phyloP scores from a whole-genome alignment of 2,888 invertebrate species.

The Melanostoma scalare region DNA sequence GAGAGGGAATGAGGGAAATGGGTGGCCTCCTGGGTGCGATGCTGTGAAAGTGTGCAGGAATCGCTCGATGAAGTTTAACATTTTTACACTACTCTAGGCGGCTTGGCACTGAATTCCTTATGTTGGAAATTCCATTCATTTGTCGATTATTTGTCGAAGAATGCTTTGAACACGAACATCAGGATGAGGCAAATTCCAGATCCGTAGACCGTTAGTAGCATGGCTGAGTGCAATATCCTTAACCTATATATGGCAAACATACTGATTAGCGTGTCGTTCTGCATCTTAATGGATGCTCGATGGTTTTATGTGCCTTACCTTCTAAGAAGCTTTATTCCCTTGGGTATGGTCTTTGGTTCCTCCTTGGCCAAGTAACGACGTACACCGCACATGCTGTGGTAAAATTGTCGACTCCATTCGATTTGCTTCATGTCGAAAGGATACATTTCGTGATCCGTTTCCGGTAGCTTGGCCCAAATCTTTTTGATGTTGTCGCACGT shows the following conservation, averaged over 20 bases:
- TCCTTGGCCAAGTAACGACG: conserved; percentile 91
- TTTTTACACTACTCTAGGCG: conserved; percentile 63
- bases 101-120: conserved; percentile 67
- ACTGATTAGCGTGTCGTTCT: conserved; percentile 18
- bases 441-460: conserved; percentile 84
- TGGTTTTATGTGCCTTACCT: conserved; percentile 82
- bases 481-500: conserved; percentile 84
- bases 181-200: conserved; percentile 66
- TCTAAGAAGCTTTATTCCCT: conserved; percentile 84
- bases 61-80: conserved; percentile 24
- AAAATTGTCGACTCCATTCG: conserved; percentile 85
- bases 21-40: conserved; percentile 20
- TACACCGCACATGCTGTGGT: conserved; percentile 87
- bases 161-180: conserved; percentile 70
- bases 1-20: not conserved
- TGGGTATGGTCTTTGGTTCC: conserved; percentile 86
- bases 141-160: conserved; percentile 65
- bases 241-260: conserved; percentile 73
- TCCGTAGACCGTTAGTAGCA: conserved; percentile 74
- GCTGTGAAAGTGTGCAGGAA: conserved; percentile 7
- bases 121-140: conserved; percentile 43
- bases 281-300: conserved; percentile 6
- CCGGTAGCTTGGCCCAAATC: conserved; percentile 81
- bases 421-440: conserved; percentile 88
- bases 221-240: conserved; percentile 75